Evolutionary conservation across 1,140 invertebrate genomes (phyloP).

Genomic region (Drosophila seguyi): DNA sequence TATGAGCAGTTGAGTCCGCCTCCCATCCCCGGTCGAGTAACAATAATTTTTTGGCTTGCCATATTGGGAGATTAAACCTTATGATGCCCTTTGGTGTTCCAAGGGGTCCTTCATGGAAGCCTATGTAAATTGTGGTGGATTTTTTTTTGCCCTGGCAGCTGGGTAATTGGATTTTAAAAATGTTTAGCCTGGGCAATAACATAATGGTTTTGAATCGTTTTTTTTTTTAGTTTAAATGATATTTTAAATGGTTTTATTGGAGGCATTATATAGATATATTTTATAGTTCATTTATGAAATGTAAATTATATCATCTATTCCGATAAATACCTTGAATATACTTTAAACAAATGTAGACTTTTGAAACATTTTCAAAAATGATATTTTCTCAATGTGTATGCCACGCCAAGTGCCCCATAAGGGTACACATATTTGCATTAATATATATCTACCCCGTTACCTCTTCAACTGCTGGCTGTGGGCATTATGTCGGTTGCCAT

Average conservation of each 20-base stretch:
- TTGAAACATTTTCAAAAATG: background rate
- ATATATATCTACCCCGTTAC: conserved; percentile 42
- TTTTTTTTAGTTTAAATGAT: background rate
- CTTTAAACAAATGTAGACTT: background rate
- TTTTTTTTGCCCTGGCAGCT: conserved; percentile 1
- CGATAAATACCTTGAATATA: background rate
- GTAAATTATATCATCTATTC: background rate
- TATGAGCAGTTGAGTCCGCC: conserved; percentile 18
- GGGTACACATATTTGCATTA: conserved; percentile 31
- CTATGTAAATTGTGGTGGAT: conserved; percentile 18
- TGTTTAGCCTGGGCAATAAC: background rate
- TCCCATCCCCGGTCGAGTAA: background rate
- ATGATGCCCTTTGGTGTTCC: conserved; percentile 27
- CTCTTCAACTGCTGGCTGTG: conserved; percentile 16
- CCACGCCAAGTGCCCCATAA: background rate
- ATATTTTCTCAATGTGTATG: conserved; percentile 11
- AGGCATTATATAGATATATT: background rate
- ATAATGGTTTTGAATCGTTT: background rate
- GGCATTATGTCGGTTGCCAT: conserved; percentile 67
- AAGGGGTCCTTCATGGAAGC: conserved; percentile 16
- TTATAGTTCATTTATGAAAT: background rate
- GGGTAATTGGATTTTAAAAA: conserved; percentile 36
- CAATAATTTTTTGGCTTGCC: conserved; percentile 46
- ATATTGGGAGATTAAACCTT: conserved; percentile 44
- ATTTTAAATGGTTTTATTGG: background rate